Evolutionary conservation across 1,140 invertebrate genomes (phyloP), one percentile per base, ranked within the genome.

Genomic region (Bombus balteatus): DNA sequence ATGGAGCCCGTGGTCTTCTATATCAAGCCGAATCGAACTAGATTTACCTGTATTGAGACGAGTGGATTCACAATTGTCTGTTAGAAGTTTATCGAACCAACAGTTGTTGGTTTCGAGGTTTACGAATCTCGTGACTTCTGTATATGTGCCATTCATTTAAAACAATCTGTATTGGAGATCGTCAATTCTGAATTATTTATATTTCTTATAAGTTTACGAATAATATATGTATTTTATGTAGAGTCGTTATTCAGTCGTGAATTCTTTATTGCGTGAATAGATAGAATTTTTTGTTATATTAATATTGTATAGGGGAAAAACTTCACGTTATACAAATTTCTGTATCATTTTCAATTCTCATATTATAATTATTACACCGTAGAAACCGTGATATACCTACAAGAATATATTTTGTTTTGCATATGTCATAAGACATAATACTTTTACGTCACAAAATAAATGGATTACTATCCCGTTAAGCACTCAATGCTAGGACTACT

Each of bases 71-170:
- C 32, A 68, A 68, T 68, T 68, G 66, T 68, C 66, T 25, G 66
- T 68, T 68, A 68, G 66, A 68, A 68, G 66, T 68, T 68, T 68
- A 68, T 68, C 10, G 66, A 68, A 68, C 66, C 34, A 68, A 68
- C 66, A 37, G 66, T 68, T 68, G 66, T 68, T 37, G 34, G 34
- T 68, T 34, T 68, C 66, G 66, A 68, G 66, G 66, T 68, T 68
- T 39, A 37, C 66, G 66, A 37, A 37, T 68, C 34, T 37, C 3
- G 18, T 32, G 65, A 32, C 34, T 37, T 68, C 9, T 9, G 22
- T 32, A n/a, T 32, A 15, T 3, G 66, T 8, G 18, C 34, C 34
- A 37, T 68, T 37, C 32, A 22, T 37, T 34, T 37, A 34, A 37
- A 25, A 37, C 8, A 18, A 37, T 25, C 66, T 37, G 34, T 1